phyloP scores from a whole-genome alignment of 92 coral and sea anemone genomes.

The Zoanthus gigantus region DNA sequence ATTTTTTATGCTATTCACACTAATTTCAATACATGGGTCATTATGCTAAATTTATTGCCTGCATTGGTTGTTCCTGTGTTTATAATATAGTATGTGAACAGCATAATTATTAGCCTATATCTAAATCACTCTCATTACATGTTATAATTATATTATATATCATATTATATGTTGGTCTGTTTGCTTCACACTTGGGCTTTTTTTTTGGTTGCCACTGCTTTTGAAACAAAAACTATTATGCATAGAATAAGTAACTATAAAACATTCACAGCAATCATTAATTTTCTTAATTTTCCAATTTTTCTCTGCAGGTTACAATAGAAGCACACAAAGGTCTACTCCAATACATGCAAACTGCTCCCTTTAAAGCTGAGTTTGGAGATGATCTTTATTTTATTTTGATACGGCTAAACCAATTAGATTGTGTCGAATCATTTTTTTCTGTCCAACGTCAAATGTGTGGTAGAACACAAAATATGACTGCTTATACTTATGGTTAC shows the following conservation, averaged over 20 bases:
- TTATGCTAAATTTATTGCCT: too few species aligned
- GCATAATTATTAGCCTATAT: neutral
- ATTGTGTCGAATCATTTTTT: slow-evolving; percentile 54
- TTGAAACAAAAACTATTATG: slow-evolving; percentile 18
- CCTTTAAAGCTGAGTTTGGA: neutral
- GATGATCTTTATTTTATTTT: neutral
- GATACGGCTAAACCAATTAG: slow-evolving; percentile 44
- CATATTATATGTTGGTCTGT: slow-evolving; percentile 10
- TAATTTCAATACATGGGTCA: too few species aligned
- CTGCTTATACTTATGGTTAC: slow-evolving; percentile 58
- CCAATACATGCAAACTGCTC: neutral
- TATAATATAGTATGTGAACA: neutral
- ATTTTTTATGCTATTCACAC: too few species aligned
- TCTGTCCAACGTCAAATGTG: slow-evolving; percentile 46
- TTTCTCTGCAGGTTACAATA: slow-evolving; percentile 15
- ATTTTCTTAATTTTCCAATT: neutral
- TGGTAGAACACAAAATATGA: slow-evolving; percentile 58
- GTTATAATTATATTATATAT: neutral
- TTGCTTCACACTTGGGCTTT: neutral
- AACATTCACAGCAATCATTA: slow-evolving; percentile 5
- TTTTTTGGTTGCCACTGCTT: neutral
- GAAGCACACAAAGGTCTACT: slow-evolving; percentile 7
- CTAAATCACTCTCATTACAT: neutral
- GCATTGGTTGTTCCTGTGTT: neutral
- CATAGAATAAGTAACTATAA: slow-evolving; percentile 18